Base-by-base conservation (phyloP, 1,140 invertebrate genomes). In the Heliconius congener region DNA sequence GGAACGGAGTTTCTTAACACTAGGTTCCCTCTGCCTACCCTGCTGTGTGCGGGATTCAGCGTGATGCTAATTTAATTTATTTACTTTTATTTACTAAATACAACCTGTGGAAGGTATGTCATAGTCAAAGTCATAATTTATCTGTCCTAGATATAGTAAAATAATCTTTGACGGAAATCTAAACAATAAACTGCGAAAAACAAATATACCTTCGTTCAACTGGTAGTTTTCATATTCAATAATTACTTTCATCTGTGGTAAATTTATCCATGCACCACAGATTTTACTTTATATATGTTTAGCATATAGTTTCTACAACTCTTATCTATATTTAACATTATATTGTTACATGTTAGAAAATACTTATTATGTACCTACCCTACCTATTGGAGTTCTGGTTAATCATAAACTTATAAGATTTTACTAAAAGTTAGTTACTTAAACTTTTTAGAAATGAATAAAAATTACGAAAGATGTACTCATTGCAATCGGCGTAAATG, bases 401-500 rank as follows among this genome's bases (percentile, higher is more conserved):
- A 30, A 27, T 27, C 23, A 30, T 27, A 66, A 66, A 16, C 11
- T 66, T 66, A 66, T 66, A 66, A 66, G 23, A 66, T 30, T 66
- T 5, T 66, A 66, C 11, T 66, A 66, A 30, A 27, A 66, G 4
- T 27, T 13, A 3, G 9, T 30, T n/a, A 57, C 19, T 9, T 57
- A 66, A 13, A 66, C 1, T 27, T n/a, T 30, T 73, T 76, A 83
- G 82, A 79, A 83, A 93, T 93, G 93, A 94, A 94, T 79, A 93
- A 93, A 84, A 94, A 92, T 78, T 93, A 93, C 77, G 93, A 94
- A 84, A 87, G 93, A 79, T 94, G 93, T 84, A 88, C 91, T 71
- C 87, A 92, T 88, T 94, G 93, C 74, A 94, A 92, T 84, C 89
- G 93, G 73, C 90, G 91, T 73, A 94, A 93, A 86, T 93, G 92